Base-by-base conservation (phyloP, 2,797 vertebrate genomes). In the Bradypus variegatus region DNA sequence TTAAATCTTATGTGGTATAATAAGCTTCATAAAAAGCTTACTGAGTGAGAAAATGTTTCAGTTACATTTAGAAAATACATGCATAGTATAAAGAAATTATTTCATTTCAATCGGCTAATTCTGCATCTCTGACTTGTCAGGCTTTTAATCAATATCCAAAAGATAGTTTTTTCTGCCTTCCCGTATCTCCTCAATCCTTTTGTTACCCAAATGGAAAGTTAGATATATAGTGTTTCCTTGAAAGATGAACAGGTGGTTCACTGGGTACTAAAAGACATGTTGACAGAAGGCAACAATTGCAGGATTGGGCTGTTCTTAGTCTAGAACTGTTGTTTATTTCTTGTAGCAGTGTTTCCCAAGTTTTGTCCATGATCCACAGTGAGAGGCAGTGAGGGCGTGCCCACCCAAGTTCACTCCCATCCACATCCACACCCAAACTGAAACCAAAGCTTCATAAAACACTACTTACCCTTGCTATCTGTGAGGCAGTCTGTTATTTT, bases 21-120 rank as follows among this genome's bases (percentile, higher is more conserved):
- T 80, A 67, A 69, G 23, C 69, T 91, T 89, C 62, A 55, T 67
- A 73, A 83, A 50, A 86, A 60, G 48, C 31, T 81, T 89, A 41
- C n/a, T 69, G 77, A 77, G 85, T 89, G 78, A 89, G 64, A 91
- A 78, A 78, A 77, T 90, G 19, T 69, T 85, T 88, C 86, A 88
- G 67, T 80, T 93, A 76, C 53, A 80, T 65, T 93, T 91, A 31
- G 36, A 87, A 92, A 86, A 73, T 65, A 36, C 36, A 82, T 70
- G 16, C 29, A 23, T 62, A 76, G 50, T 25, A 72, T 64, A 70
- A 86, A 89, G 79, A 80, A n/a, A 15, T 70, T 16, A 65, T 23
- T 23, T 62, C 1, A 38, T 80, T 91, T 94, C 76, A 76, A 13
- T 11, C 85, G 78, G 31, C 29, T 55, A 4, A 25, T 89, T 91